Percentiles rank a stretch among this genome's conserved stretches.
Conservation (phyloP, 2,113 vertebrate species). For the Propithecus coquereli region DNA sequence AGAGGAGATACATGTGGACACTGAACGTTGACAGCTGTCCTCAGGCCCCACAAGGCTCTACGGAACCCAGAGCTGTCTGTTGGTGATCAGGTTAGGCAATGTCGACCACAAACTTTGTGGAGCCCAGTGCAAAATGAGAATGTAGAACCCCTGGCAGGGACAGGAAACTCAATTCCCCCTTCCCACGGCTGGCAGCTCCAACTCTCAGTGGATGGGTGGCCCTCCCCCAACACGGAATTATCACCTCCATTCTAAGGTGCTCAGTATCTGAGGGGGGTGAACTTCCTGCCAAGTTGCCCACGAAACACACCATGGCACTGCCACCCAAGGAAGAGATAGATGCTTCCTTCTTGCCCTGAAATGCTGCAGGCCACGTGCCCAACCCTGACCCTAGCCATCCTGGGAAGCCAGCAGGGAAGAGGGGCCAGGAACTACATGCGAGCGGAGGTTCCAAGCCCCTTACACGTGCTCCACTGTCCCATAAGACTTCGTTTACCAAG, state of each 20-base stretch:
- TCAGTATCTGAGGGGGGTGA: background rate
- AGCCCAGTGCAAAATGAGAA: background rate
- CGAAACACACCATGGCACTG: background rate
- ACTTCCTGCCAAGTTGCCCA: background rate
- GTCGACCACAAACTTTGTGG: background rate
- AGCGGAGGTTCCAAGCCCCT: background rate
- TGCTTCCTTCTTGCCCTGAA: background rate
- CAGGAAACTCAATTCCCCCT: background rate
- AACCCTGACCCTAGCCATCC: rapidly evolving
- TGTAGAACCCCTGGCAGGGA: background rate
- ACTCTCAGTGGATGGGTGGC: background rate
- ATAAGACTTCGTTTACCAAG: background rate
- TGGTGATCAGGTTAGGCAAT: background rate
- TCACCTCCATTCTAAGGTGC: no score
- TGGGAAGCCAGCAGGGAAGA: background rate
- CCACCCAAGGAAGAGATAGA: background rate
- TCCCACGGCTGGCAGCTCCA: background rate
- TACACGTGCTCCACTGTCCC: background rate
- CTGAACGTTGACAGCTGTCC: background rate
- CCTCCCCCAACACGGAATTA: background rate
- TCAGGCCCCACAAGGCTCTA: background rate
- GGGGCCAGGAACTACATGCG: background rate
- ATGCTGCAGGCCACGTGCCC: background rate
- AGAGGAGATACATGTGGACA: background rate
- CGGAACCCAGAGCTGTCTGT: background rate